Base-by-base conservation (phyloP, 1,140 invertebrate species). In the Acromyrmex echinatior region DNA sequence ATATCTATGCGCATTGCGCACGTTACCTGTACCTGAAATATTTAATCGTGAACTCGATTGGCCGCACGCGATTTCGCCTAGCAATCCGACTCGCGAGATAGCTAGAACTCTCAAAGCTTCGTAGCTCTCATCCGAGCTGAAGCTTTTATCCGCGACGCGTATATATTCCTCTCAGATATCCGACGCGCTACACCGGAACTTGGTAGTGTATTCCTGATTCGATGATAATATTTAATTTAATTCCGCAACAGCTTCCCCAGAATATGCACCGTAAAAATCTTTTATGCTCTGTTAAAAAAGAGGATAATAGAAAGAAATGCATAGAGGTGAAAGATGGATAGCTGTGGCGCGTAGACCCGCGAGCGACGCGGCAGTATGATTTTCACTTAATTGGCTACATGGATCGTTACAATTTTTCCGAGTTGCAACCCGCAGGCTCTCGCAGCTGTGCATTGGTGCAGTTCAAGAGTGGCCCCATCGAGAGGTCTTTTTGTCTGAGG, bases 141-240 rank as follows among this genome's bases (percentile, higher is more conserved):
- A 84, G 70, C 70, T 76, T 84, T 76, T 62, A 84, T 76, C 70
- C 70, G 25, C 45, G 80, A 84, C 70, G 80, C 68, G 25, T 3
- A 35, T 82, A 74, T 62, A 74, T 82, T 51, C 39, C 53, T 74
- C 80, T 74, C 53, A 16, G 31, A 51, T 78, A 65, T 31, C 31
- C 14, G 39, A 76, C 70, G 39, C 70, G 80, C 62, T 7, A 49
- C n/a, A 63, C 53, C 66, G 70, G 58, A 84, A 84, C 70, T 74
- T 56, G 70, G 39, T 65, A 16, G 62, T 53, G 53, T 84, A 51
- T 74, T 74, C 56, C 70, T 16, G 18, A 39, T 84, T 84, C 80
- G 80, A 76, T 25, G 56, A 84, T 76, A 76, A 84, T 84, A 84
- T 84, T 84, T 84, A 63, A 84, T 84, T 84, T 74, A 84, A 84